Evolutionary conservation across 2,113 vertebrate species (phyloP).

Genomic region (Amazona vittata): DNA sequence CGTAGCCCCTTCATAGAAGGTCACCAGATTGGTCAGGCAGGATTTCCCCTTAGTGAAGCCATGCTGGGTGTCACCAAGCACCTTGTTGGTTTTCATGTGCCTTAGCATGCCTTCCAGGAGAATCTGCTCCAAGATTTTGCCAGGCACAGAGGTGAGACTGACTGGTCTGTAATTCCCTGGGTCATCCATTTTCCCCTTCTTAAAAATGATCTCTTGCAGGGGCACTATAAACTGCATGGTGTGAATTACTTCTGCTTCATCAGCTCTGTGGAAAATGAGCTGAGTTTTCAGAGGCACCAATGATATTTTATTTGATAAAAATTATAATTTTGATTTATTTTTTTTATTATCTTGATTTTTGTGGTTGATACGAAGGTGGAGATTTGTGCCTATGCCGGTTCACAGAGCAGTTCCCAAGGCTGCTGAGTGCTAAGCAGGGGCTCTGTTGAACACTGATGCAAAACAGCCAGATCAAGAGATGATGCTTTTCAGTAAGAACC

Average conservation of each 20-base stretch:
- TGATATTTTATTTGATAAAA: neutral
- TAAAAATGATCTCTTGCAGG: neutral
- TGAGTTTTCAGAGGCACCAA: neutral
- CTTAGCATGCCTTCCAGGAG: too few relatives aligned
- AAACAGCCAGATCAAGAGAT: neutral
- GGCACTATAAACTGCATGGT: neutral
- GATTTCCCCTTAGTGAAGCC: too few relatives aligned
- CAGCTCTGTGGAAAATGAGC: neutral
- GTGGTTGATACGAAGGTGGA: neutral
- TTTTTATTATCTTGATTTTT: neutral
- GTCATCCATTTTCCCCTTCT: too few relatives aligned
- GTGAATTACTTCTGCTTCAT: neutral
- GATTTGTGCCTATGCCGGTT: neutral
- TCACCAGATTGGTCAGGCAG: too few relatives aligned
- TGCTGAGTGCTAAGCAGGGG: neutral
- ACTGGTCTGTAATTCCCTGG: too few relatives aligned
- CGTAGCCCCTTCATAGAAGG: too few relatives aligned
- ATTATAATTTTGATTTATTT: rapidly evolving
- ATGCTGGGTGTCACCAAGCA: too few relatives aligned
- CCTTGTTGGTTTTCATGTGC: too few relatives aligned
- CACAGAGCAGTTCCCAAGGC: neutral
- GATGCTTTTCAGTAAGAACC: neutral
- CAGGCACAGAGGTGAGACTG: too few relatives aligned
- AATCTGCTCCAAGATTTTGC: too few relatives aligned
- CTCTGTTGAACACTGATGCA: neutral